Evolutionary conservation across 2,888 invertebrate genomes (phyloP).

Genomic region (Agyllia agylla): DNA sequence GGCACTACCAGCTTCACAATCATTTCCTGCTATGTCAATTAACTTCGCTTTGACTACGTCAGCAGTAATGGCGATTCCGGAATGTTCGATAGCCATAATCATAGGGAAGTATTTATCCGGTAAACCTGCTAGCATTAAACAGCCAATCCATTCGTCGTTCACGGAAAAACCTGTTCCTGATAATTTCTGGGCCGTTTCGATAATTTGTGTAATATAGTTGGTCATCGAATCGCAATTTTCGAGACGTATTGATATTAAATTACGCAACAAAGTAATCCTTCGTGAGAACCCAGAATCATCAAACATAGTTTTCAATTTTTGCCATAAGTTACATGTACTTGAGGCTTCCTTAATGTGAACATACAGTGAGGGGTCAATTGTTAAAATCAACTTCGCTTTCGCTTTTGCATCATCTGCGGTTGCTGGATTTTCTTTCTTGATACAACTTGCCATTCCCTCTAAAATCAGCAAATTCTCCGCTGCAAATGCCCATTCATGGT

Average conservation of each 20-base stretch:
- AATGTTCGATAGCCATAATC: slow-evolving; percentile 50
- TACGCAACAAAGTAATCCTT: neutral
- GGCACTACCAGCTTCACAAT: neutral
- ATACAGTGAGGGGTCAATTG: neutral
- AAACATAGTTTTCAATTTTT: neutral
- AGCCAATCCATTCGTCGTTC: slow-evolving; percentile 41
- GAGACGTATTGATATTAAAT: neutral
- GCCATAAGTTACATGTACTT: neutral
- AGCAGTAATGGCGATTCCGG: slow-evolving; percentile 29
- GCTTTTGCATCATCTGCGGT: neutral
- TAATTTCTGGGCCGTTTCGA: slow-evolving; percentile 14
- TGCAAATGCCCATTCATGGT: slow-evolving; percentile 72
- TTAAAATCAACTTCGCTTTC: neutral
- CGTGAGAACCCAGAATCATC: neutral
- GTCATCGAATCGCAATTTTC: neutral
- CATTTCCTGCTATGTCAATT: neutral
- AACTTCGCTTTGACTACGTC: slow-evolving; percentile 13
- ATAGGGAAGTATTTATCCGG: slow-evolving; percentile 46
- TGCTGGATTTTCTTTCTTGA: neutral
- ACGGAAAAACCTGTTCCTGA: slow-evolving; percentile 42
- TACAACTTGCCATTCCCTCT: slow-evolving; percentile 22
- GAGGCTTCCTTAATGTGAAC: neutral
- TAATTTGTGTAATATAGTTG: neutral
- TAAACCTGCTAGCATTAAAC: slow-evolving; percentile 34
- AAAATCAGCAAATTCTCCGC: slow-evolving; percentile 70